These are phyloP conservation scores for Trichonephila clavipes DNA, from an alignment of 1,140 invertebrate species.

Conservation along the genomic window DNA sequence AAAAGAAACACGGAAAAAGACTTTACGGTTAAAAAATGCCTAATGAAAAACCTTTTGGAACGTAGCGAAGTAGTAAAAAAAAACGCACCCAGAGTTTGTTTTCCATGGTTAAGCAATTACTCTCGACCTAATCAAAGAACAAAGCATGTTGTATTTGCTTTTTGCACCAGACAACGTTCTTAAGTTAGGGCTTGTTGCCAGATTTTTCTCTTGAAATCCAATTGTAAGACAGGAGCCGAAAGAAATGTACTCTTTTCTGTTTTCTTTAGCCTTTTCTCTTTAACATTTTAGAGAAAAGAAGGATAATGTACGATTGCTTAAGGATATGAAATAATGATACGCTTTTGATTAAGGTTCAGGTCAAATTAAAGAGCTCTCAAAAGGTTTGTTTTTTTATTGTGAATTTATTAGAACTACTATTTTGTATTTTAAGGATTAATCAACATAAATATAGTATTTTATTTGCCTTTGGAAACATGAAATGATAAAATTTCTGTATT, in stretches of 20 bases:
- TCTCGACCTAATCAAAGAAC: conserved; percentile 60
- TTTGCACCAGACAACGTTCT: conserved; percentile 45
- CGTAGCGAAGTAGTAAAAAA: neutral
- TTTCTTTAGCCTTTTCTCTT: conserved; percentile 14
- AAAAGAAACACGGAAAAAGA: conserved; percentile 9
- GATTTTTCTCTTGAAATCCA: conserved; percentile 27
- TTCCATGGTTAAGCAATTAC: conserved; percentile 66
- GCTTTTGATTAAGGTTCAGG: conserved; percentile 27
- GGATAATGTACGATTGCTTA: conserved; percentile 21
- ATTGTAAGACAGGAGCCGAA: neutral
- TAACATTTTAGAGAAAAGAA: neutral
- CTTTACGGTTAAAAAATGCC: conserved; percentile 16
- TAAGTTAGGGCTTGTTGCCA: conserved; percentile 42
- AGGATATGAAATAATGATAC: conserved; percentile 55
- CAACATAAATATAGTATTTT: neutral
- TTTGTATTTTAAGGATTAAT: neutral
- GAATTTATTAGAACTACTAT: neutral
- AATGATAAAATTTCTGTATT: neutral
- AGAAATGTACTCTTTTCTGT: neutral
- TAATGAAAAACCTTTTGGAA: conserved; percentile 12
- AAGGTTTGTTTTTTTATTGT: neutral
- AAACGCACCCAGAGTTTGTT: conserved; percentile 43
- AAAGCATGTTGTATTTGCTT: conserved; percentile 55
- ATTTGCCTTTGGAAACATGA: neutral
- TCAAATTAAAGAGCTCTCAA: conserved; percentile 1